Base-by-base conservation (phyloP, 2,797 vertebrate genomes). In the Cynopterus sphinx region DNA sequence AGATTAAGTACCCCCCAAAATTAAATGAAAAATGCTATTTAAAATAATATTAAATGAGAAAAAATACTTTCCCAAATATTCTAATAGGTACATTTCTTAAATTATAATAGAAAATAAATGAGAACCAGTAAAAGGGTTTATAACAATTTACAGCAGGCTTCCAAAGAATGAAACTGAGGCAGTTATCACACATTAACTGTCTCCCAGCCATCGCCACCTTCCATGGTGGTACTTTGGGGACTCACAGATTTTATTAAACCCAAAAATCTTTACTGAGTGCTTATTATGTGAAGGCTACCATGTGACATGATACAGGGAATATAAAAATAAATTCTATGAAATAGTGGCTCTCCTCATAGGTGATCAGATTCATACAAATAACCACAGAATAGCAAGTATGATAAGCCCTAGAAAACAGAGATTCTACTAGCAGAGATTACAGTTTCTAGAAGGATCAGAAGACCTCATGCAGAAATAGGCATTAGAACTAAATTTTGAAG, bases 251-350 rank as follows among this genome's bases (percentile, higher is more conserved):
- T 39, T 24, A 71, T 41, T 79, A 73, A 87, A 77, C n/a, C 26
- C 9, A 67, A 87, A 94, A 68, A 21, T 53, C 26, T 93, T 53
- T 11, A 46, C 46, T 43, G 43, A 53, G n/a, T 71, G 6, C 4
- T 87, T 59, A 36, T 21, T 26, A 26, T 28, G 1, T 21, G 15
- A 9, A 77, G 39, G 53, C 39, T 9, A 41, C 49, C 55, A 85
- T 5, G 31, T 12, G 85, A 73, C n/a, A 71, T 31, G 68, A 51
- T 83, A 57, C 10, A n/a, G 7, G 8, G 51, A 78, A 79, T n/a
- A 86, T 22, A 91, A 94, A 95, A 93, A 86, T 51, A 90, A 86
- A 59, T 75, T 19, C 51, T 9, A 59, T 12, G 11, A 94, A 65
- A 65, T 0, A 67, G 17, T 49, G 0, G 33, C 26, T 96, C 31